A percentile compares a stretch with the other conserved stretches of the same genome.
These are phyloP conservation scores for Paradisaea rubra DNA, from an alignment of 2,113 vertebrate species.

Conservation along the genomic window DNA sequence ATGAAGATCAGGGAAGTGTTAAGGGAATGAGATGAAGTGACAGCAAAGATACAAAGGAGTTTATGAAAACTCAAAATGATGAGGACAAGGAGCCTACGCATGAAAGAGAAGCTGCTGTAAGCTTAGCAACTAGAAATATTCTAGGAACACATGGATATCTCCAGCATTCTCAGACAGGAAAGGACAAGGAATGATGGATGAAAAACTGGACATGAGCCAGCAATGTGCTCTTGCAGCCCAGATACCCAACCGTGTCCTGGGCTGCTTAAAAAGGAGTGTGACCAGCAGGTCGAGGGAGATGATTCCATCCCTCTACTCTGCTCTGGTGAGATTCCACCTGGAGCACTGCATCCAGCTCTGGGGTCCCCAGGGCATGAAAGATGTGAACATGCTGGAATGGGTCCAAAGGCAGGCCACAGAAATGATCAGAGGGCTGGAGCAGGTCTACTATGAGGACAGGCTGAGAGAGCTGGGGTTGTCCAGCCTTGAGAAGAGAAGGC, in stretches of 20 bases:
- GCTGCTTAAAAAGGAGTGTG: neutral
- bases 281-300: neutral
- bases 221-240: neutral
- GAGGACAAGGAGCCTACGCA: neutral
- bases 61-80: neutral
- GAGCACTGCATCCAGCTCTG: neutral
- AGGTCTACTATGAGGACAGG: fast-evolving
- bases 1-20: neutral
- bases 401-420: neutral
- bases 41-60: neutral
- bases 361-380: neutral
- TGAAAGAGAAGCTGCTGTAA: neutral
- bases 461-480: neutral
- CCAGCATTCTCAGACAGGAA: neutral
- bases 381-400: neutral
- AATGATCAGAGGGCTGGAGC: neutral
- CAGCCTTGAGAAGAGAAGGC: neutral
- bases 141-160: neutral
- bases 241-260: neutral
- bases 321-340: neutral
- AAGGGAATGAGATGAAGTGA: neutral
- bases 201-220: neutral
- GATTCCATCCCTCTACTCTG: neutral
- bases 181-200: neutral
- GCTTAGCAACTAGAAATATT: neutral